These are phyloP conservation scores for Heteromurus nitidus DNA, from an alignment of 2,888 invertebrate species.

Conservation along the genomic window DNA sequence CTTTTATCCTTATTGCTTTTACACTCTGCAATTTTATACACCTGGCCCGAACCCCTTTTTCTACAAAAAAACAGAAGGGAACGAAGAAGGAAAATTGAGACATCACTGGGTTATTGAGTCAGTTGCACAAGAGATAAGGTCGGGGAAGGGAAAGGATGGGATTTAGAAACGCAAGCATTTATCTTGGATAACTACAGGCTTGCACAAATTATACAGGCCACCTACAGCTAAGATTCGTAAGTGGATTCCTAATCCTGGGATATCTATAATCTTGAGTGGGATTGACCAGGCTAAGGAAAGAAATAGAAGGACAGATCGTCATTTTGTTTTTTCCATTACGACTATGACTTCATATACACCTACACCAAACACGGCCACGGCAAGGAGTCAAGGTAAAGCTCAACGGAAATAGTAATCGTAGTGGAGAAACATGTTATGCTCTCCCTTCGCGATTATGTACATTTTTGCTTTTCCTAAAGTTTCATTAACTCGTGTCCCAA, in stretches of 20 bases:
- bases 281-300: too few species aligned
- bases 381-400: background rate
- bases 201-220: conserved; percentile 5
- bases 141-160: conserved; percentile 10
- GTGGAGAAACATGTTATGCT: background rate
- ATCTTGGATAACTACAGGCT: background rate
- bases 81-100: conserved; percentile 17
- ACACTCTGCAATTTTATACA: conserved; percentile 21
- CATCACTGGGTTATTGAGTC: conserved; percentile 52
- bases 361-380: background rate
- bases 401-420: background rate
- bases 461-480: background rate
- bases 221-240: background rate
- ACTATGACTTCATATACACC: background rate
- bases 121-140: conserved; percentile 31
- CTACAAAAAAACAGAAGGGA: conserved; percentile 12
- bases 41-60: background rate
- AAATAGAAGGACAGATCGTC: background rate
- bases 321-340: conserved; percentile 4
- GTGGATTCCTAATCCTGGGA: background rate
- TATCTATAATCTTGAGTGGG: background rate
- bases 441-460: background rate
- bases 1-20: conserved; percentile 5
- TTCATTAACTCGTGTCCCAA: too few species aligned
- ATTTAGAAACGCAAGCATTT: conserved; percentile 4